phyloP scores from a whole-genome alignment of 2,888 invertebrate species.

The Dioctria rufipes region DNA sequence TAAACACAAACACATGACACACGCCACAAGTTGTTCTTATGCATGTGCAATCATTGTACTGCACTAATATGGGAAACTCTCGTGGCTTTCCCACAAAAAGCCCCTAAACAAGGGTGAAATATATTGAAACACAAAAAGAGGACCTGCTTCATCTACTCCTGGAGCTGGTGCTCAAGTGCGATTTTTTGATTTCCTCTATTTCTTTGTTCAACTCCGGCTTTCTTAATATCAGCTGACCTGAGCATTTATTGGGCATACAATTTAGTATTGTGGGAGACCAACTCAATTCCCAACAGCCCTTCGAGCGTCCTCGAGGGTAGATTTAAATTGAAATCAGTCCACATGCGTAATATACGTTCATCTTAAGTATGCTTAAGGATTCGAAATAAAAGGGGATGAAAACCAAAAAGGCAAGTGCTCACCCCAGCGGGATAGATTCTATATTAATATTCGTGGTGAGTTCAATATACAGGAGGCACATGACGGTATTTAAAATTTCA shows the following conservation, averaged over 20 bases:
- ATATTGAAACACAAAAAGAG: conserved; percentile 1
- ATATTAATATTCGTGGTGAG: neutral
- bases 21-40: conserved; percentile 33
- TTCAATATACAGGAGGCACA: too few species aligned
- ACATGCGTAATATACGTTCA: conserved; percentile 53
- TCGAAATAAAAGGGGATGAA: conserved; percentile 32
- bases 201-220: conserved; percentile 6
- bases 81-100: conserved; percentile 36
- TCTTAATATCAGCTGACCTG: conserved; percentile 33
- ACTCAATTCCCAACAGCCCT: conserved; percentile 52
- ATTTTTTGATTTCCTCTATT: conserved; percentile 40
- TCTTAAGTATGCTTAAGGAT: conserved; percentile 20
- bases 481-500: too few species aligned
- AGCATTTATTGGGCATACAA: neutral
- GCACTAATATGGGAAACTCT: conserved; percentile 38
- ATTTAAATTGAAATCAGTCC: conserved; percentile 57
- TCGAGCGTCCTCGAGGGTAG: conserved; percentile 54
- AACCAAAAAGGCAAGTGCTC: conserved; percentile 38
- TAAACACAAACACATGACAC: conserved; percentile 44
- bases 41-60: conserved; percentile 46
- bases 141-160: conserved; percentile 27
- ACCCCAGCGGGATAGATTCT: conserved; percentile 38
- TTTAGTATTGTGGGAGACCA: conserved; percentile 4
- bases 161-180: conserved; percentile 25
- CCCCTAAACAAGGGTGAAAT: conserved; percentile 29